Percentiles rank a stretch among this genome's conserved stretches.
Evolutionary conservation across 2,113 vertebrate species (phyloP).

Genomic region (Dasypus novemcinctus): DNA sequence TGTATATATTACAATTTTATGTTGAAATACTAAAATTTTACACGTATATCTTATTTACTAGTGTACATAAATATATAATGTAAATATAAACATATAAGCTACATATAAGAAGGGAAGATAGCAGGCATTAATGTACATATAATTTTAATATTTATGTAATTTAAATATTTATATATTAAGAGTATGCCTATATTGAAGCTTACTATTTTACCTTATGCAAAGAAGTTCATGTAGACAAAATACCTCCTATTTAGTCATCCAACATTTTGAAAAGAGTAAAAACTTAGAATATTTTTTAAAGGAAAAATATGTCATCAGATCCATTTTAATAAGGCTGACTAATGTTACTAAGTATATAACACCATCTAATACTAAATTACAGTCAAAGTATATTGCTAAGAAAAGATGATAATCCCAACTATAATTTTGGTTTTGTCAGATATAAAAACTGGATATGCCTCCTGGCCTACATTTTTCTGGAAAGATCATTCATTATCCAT

Average conservation of each 20-base stretch:
- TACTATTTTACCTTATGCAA: slow-evolving; percentile 44
- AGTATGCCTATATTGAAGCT: slow-evolving; percentile 42
- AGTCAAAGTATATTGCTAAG: slow-evolving; percentile 67
- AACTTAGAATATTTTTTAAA: slow-evolving; percentile 64
- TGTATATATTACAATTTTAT: slow-evolving; percentile 21
- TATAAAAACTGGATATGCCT: slow-evolving; percentile 57
- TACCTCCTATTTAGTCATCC: slow-evolving; percentile 51
- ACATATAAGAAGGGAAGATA: slow-evolving; percentile 7
- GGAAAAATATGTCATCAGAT: slow-evolving; percentile 64
- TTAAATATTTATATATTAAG: slow-evolving; percentile 36
- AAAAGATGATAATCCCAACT: slow-evolving; percentile 71
- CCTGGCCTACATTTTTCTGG: slow-evolving; percentile 68
- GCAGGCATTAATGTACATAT: not conserved
- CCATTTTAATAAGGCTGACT: slow-evolving; percentile 71
- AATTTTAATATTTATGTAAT: not conserved
- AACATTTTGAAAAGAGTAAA: slow-evolving; percentile 71
- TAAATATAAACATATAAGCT: not conserved
- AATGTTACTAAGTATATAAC: slow-evolving; percentile 75
- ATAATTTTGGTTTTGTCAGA: slow-evolving; percentile 74
- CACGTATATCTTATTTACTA: slow-evolving; percentile 14
- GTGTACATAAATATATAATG: not conserved
- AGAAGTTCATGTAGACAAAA: slow-evolving; percentile 52
- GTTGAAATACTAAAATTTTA: slow-evolving; percentile 6
- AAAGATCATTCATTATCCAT: slow-evolving; percentile 70
- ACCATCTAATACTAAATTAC: slow-evolving; percentile 76